Evolutionary conservation across 2,888 invertebrate genomes (phyloP).

Genomic region (Dendrolimus houi): DNA sequence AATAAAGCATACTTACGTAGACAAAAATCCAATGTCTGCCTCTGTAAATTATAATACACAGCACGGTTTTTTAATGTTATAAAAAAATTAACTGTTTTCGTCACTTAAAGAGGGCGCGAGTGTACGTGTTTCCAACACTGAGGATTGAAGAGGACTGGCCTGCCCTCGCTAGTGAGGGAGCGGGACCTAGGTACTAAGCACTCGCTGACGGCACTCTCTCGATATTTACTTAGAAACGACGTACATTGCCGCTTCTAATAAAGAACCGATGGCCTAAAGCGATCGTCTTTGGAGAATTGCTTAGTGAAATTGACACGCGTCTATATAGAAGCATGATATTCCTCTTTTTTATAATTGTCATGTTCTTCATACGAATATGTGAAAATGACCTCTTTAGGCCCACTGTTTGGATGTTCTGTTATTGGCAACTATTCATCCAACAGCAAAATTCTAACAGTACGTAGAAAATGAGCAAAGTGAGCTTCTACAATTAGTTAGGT

Average conservation of each 20-base stretch:
- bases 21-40: slow-evolving; percentile 50
- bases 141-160: slow-evolving; percentile 54
- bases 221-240: slow-evolving; percentile 37
- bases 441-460: no score
- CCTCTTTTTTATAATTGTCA: no score
- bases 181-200: slow-evolving; percentile 46
- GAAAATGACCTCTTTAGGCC: no score
- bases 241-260: slow-evolving; percentile 33
- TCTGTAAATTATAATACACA: slow-evolving; percentile 43
- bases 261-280: no score
- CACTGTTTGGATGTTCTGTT: no score
- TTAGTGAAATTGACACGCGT: no score
- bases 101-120: slow-evolving; percentile 34
- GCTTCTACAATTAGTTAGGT: no score
- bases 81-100: slow-evolving; percentile 43
- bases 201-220: slow-evolving; percentile 18
- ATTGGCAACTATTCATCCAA: no score
- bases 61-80: slow-evolving; percentile 53
- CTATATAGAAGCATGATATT: no score
- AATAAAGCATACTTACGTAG: slow-evolving; percentile 44
- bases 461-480: no score
- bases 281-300: no score
- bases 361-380: no score
- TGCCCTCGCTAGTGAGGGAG: slow-evolving; percentile 47
- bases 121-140: slow-evolving; percentile 30